Percentiles rank a stretch among this genome's conserved stretches.
Conservation (phyloP, 1,140 invertebrate genomes). For the Hypsibius dujardini region DNA sequence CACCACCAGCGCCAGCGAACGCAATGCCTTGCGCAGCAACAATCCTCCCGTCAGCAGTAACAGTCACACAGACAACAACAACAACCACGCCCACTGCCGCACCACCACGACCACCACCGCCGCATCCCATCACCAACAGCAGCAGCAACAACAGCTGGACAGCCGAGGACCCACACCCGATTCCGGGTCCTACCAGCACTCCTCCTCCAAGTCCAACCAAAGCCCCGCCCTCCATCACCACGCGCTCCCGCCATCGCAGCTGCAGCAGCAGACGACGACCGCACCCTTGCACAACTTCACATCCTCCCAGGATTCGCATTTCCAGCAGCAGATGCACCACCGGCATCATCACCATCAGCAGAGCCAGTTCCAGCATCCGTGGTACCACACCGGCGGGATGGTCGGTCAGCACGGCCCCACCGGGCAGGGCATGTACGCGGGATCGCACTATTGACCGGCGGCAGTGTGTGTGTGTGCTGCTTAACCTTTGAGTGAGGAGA, state of each 20-base stretch:
- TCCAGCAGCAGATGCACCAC: too few relatives aligned
- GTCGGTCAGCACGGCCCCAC: too few relatives aligned
- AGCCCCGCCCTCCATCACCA: not conserved
- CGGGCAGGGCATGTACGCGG: not conserved
- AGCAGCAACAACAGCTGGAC: too few relatives aligned
- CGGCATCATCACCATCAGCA: constrained; percentile 9
- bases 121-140: too few relatives aligned
- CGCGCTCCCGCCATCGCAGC: not conserved
- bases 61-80: too few relatives aligned
- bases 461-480: too few relatives aligned
- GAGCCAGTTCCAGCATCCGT: not conserved
- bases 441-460: not conserved
- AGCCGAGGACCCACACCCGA: not conserved
- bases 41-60: too few relatives aligned
- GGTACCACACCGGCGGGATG: not conserved
- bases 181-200: not conserved
- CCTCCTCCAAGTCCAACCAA: constrained; percentile 1
- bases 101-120: not conserved
- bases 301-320: not conserved
- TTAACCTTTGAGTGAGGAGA: too few relatives aligned
- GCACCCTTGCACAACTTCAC: too few relatives aligned
- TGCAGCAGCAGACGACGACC: not conserved
- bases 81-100: constrained; percentile 30
- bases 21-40: too few relatives aligned
- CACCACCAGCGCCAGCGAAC: too few relatives aligned